These are phyloP conservation scores for Latheticus oryzae DNA, from an alignment of 2,888 invertebrate species.

Conservation along the genomic window DNA sequence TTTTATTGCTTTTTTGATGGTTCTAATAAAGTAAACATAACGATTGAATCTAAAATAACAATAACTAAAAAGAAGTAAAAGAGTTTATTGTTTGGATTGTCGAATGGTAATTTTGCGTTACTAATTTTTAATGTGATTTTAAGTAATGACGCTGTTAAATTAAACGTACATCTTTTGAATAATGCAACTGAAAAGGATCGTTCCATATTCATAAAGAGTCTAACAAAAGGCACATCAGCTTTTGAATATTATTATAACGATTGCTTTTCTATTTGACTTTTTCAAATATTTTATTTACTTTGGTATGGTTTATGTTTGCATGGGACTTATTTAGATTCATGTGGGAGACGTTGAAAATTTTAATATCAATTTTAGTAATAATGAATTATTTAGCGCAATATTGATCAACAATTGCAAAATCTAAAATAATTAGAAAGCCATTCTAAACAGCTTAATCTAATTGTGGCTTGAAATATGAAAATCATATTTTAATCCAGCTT, in stretches of 20 bases:
- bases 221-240: slow-evolving; percentile 40
- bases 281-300: slow-evolving; percentile 39
- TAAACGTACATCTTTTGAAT: slow-evolving; percentile 47
- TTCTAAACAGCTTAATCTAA: too few relatives aligned
- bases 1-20: slow-evolving; percentile 10
- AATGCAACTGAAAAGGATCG: slow-evolving; percentile 43
- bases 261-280: slow-evolving; percentile 41
- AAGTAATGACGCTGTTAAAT: slow-evolving; percentile 42
- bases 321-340: slow-evolving; percentile 21
- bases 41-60: too few relatives aligned
- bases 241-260: slow-evolving; percentile 44
- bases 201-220: slow-evolving; percentile 48
- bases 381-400: too few relatives aligned
- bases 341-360: slow-evolving; percentile 28
- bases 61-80: too few relatives aligned
- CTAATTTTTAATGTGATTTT: slow-evolving; percentile 44
- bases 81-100: slow-evolving; percentile 10
- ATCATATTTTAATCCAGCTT: slow-evolving; percentile 7
- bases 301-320: slow-evolving; percentile 33
- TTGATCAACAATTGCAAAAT: too few relatives aligned
- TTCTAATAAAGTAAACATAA: background rate
- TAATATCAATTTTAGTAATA: too few relatives aligned
- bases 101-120: slow-evolving; percentile 39
- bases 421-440: too few relatives aligned
- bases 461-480: slow-evolving; percentile 9